A percentile compares a stretch with the other conserved stretches of the same genome.
Evolutionary conservation across 1,140 invertebrate genomes (phyloP).

Genomic region (Archivesica marissinica): DNA sequence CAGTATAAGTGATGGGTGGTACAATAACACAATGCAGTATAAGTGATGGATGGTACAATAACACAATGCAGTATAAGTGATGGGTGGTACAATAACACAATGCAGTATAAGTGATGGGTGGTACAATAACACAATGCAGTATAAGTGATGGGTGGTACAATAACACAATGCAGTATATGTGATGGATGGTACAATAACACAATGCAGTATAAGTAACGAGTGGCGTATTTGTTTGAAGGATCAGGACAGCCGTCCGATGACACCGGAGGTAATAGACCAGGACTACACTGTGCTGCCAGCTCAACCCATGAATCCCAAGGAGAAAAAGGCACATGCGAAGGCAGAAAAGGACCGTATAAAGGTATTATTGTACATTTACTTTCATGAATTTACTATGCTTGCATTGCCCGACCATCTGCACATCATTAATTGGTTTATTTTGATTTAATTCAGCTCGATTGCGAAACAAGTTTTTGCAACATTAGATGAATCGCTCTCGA

Average conservation of each 20-base stretch:
- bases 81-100: not conserved
- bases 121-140: not conserved
- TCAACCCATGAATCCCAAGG: conserved; percentile 6
- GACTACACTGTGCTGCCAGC: conserved; percentile 1
- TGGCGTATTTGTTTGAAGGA: conserved; percentile 27
- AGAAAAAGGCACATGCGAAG: conserved; percentile 34
- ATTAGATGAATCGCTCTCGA: too few species aligned
- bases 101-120: not conserved
- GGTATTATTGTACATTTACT: not conserved
- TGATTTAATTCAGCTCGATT: too few species aligned
- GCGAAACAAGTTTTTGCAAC: too few species aligned
- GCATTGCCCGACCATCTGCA: too few species aligned
- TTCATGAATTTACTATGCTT: not conserved
- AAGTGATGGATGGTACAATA: not conserved
- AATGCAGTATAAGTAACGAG: not conserved
- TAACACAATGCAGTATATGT: too few species aligned
- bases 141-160: not conserved
- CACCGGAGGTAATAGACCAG: conserved; percentile 50
- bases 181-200: not conserved
- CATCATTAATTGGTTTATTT: too few species aligned
- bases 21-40: not conserved
- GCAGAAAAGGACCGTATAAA: conserved; percentile 48
- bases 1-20: not conserved
- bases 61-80: not conserved
- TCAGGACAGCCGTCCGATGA: conserved; percentile 44